Evolutionary conservation across 2,113 vertebrate species (phyloP), one percentile per base, ranked within the genome.

Genomic region (Silurus asotus): DNA sequence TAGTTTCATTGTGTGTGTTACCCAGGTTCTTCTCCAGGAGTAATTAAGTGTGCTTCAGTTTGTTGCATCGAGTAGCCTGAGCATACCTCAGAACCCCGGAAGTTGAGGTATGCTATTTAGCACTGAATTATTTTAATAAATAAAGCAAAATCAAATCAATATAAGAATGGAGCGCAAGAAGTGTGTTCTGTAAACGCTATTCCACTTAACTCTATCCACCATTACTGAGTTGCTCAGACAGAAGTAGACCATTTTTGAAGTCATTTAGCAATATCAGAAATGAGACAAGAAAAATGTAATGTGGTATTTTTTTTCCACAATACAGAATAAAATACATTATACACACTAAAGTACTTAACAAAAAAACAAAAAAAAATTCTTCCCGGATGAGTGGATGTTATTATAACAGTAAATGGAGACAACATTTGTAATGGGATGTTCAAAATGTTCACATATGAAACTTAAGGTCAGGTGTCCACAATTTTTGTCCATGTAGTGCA

Each of bases 1-100:
- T 59, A 84, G 53, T 61, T 84, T 61, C 53, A 74, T 48, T 69
- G 9, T 15, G 82, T 83, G 25, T 48, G 64, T 13, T 59, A 84
- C 55, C 8, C 56, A 61, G 37, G 56, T 84, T 82, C 49, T 56
- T 13, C 4, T 65, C 14, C 19, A 51, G 58, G 45, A 64, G 72
- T 14, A 25, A 53, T 23, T 77, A 59, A 23, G 28, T 49, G 69
- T 14, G 53, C 75, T n/a, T 78, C 53, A 28, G 5, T 78, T 78
- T 78, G 49, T 8, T 5, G 49, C 72, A 23, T 14, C 53, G n/a
- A 5, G 14, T 59, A 6, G 15, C 72, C 53, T 13, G 20, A 76
- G 49, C 70, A 23, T 11, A 37, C 37, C 37, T 37, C 37, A 37
- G 37, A 37, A 37, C 37, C 37, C 37, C 37, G 3, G 37, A 37